phyloP scores from a whole-genome alignment of 2,888 invertebrate genomes.

The Tachystola acroxantha region DNA sequence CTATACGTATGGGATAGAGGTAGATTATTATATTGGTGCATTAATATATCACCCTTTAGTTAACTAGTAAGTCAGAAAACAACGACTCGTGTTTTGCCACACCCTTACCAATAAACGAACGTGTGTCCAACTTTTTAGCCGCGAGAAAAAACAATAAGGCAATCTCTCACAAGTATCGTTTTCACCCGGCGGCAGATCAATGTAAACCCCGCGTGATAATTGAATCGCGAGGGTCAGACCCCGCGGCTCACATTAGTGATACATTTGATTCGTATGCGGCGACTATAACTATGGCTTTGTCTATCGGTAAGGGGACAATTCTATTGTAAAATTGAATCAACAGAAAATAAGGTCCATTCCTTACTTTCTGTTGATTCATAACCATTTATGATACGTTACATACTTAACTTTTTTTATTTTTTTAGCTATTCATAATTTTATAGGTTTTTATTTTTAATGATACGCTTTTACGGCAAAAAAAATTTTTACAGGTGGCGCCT shows the following conservation, averaged over 20 bases:
- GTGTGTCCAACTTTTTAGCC: constrained; percentile 67
- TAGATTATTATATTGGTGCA: too few relatives aligned
- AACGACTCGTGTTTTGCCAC: too few relatives aligned
- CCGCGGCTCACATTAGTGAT: constrained; percentile 52
- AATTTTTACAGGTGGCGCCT: too few relatives aligned
- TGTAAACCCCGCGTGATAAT: constrained; percentile 66
- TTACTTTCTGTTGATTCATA: too few relatives aligned
- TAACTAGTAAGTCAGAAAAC: too few relatives aligned
- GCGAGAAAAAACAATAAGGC: constrained; percentile 78
- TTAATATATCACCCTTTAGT: too few relatives aligned
- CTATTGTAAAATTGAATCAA: constrained; percentile 10
- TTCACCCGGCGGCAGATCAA: constrained; percentile 67
- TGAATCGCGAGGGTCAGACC: constrained; percentile 64
- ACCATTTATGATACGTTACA: too few relatives aligned
- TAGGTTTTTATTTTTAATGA: too few relatives aligned
- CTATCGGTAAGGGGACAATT: constrained; percentile 16
- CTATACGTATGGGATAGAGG: too few relatives aligned
- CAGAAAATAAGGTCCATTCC: constrained; percentile 11
- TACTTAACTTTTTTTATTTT: too few relatives aligned
- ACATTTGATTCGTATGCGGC: constrained; percentile 68
- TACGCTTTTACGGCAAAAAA: too few relatives aligned
- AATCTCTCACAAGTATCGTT: constrained; percentile 79
- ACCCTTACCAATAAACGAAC: constrained; percentile 33
- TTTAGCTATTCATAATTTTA: too few relatives aligned
- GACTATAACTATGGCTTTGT: constrained; percentile 36